Percentiles rank a stretch among this genome's conserved stretches.
Conservation (phyloP, 2,888 invertebrate species). For the Camptogramma bilineatum region DNA sequence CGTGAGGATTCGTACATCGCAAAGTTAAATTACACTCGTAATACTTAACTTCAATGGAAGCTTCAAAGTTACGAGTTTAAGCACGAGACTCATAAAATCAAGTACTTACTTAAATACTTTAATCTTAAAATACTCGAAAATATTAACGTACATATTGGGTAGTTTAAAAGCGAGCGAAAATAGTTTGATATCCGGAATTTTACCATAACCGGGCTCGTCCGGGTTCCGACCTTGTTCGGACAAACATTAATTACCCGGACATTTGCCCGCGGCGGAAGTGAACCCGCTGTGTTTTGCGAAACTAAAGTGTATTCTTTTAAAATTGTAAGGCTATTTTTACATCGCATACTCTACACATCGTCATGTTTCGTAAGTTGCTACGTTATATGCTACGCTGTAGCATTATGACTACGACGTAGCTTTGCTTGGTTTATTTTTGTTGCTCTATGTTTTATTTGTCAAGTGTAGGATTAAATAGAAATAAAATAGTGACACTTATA, state of each 20-base stretch:
- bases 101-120: constrained; percentile 4
- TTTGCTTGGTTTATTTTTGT: not conserved
- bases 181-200: constrained; percentile 49
- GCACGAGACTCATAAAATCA: constrained; percentile 10
- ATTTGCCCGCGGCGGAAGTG: constrained; percentile 59
- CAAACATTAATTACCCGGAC: constrained; percentile 72
- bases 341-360: not conserved
- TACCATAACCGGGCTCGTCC: constrained; percentile 59
- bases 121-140: constrained; percentile 9
- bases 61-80: constrained; percentile 3
- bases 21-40: constrained; percentile 12
- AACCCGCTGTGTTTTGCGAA: constrained; percentile 26
- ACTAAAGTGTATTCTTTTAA: constrained; percentile 22
- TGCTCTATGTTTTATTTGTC: not conserved
- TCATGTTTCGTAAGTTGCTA: not conserved
- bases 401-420: not conserved
- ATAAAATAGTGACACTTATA: too few species aligned
- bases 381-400: constrained; percentile 15
- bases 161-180: constrained; percentile 21
- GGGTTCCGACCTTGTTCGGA: constrained; percentile 64
- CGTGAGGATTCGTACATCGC: constrained; percentile 19
- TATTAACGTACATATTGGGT: constrained; percentile 13
- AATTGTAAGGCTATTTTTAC: constrained; percentile 24
- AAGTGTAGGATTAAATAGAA: too few species aligned
- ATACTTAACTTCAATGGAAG: constrained; percentile 7